Percentiles rank a stretch among this genome's conserved stretches.
These are phyloP conservation scores for Dryadula phaetusa DNA, from an alignment of 2,888 invertebrate species.

Conservation along the genomic window DNA sequence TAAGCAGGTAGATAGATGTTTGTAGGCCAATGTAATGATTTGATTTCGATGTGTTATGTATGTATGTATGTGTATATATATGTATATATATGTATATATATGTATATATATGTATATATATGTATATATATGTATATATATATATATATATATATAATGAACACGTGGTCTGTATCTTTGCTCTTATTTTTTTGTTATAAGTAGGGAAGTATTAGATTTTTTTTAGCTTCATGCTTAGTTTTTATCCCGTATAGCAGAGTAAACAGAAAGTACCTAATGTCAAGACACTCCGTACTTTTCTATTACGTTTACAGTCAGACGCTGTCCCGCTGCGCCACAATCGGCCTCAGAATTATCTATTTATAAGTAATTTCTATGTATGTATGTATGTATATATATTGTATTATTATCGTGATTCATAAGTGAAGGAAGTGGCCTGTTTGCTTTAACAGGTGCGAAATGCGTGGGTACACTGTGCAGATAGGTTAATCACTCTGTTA, in stretches of 20 bases:
- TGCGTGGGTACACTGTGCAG: background rate
- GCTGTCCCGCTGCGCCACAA: too few species aligned
- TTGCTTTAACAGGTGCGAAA: constrained; percentile 19
- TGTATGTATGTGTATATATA: background rate
- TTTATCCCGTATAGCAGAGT: too few species aligned
- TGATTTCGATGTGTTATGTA: background rate
- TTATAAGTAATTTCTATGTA: too few species aligned
- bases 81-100: background rate
- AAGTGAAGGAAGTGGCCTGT: constrained; percentile 12
- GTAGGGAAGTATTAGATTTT: too few species aligned
- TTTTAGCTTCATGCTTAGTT: too few species aligned
- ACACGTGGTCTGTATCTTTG: too few species aligned
- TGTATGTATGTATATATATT: constrained; percentile 2
- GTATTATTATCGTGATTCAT: constrained; percentile 17
- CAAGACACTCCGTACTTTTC: too few species aligned
- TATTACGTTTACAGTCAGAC: too few species aligned
- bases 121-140: background rate
- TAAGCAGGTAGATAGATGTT: constrained; percentile 19
- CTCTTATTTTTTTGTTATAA: too few species aligned
- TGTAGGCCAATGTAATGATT: constrained; percentile 29
- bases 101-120: background rate
- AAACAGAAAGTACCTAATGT: too few species aligned
- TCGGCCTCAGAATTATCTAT: too few species aligned
- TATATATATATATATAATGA: background rate
- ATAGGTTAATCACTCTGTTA: constrained; percentile 4